phyloP scores from a whole-genome alignment of 2,797 vertebrate genomes.

The Darevskia mixta region DNA sequence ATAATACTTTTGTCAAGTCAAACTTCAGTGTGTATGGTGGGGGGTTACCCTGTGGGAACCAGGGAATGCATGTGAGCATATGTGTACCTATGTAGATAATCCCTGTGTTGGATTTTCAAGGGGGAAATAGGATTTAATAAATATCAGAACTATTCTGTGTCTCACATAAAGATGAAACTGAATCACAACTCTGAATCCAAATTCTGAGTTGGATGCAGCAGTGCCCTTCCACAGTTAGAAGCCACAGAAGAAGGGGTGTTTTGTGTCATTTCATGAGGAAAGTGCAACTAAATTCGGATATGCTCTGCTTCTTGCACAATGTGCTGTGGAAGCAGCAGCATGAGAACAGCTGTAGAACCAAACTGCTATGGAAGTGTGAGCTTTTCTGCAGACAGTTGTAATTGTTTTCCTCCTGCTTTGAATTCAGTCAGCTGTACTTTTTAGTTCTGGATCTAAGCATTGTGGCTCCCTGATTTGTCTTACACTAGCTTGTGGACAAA shows the following conservation, averaged over 20 bases:
- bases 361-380: background rate
- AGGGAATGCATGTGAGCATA: no score
- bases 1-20: no score
- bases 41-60: no score
- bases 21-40: no score
- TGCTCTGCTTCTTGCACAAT: background rate
- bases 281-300: background rate
- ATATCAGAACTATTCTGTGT: background rate
- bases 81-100: background rate
- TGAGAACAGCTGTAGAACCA: no score
- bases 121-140: background rate
- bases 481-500: background rate
- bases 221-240: background rate
- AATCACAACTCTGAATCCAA: background rate
- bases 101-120: conserved; percentile 9
- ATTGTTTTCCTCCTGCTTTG: background rate
- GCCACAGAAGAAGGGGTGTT: background rate
- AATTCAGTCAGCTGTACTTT: background rate
- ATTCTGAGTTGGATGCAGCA: background rate
- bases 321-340: background rate
- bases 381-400: background rate
- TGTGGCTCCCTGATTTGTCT: background rate
- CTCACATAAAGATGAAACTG: background rate
- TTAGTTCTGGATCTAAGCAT: background rate
- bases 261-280: background rate